Base-by-base conservation (phyloP, 1,140 invertebrate species). In the Manduca sexta region DNA sequence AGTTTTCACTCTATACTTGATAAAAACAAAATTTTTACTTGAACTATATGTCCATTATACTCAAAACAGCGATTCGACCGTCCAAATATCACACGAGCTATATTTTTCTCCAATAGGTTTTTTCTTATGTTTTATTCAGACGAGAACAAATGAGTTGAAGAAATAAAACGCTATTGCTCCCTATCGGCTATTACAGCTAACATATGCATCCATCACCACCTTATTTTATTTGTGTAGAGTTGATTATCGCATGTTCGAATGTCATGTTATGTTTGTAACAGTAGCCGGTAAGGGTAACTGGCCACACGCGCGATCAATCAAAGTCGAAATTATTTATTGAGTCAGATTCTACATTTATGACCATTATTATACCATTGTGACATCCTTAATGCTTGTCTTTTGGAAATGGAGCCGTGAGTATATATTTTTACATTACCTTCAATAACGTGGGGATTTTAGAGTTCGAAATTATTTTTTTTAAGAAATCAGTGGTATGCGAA, bases 261-360 rank as follows among this genome's bases (percentile, higher is more conserved):
- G 38, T 18, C 16, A 18, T 15, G 16, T n/a, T 3, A 40, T 17
- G 8, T 18, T 40, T 15, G 38, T 17, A 18, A 18, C 0, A 16
- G 3, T 2, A n/a, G 15, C 16, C 14, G 6, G 38, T 17, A 18
- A 40, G 40, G 40, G n/a, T 30, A 6, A 26, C 31, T 30, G 50
- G 40, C 35, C 45, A 47, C 26, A 40, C 11, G 15, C 16, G 3
- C 45, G 26, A 53, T 52, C 15, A 41, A 43, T 53, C 51, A 47
- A 53, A 14, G 51, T 53, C 51, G 41, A 14, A 30, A 37, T 53
- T 43, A 47, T 53, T 46, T 53, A 53, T 53, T 47, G 51, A 47
- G 13, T 53, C 3, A 39, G 33, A 17, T 31, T 30, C 31, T 31
- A 38, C 13, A 10, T 40, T 40, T 40, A 40, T 40, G 16, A 18